A percentile compares a stretch with the other conserved stretches of the same genome.
Conservation (phyloP, 2,888 invertebrate genomes). For the Drosophila rubida region DNA sequence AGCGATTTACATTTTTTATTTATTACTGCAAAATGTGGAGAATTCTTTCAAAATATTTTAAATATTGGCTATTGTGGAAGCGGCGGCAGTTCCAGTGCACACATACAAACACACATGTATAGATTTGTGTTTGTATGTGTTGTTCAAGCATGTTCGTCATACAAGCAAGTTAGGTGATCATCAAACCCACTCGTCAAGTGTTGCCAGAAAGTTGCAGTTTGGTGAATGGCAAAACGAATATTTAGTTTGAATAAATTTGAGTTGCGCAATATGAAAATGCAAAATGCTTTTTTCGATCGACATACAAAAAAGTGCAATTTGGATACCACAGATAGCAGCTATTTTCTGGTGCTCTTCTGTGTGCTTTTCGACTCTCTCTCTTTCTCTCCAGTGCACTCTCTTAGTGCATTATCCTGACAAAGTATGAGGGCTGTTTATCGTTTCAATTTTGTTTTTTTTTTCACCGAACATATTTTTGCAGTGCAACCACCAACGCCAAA, state of each 20-base stretch:
- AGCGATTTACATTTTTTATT: slow-evolving; percentile 8
- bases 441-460: slow-evolving; percentile 10
- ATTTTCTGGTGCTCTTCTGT: slow-evolving; percentile 61
- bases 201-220: slow-evolving; percentile 46
- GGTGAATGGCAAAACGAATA: slow-evolving; percentile 39
- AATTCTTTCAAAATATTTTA: not conserved
- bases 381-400: slow-evolving; percentile 3
- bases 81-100: slow-evolving; percentile 1
- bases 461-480: slow-evolving; percentile 44
- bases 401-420: slow-evolving; percentile 37
- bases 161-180: slow-evolving; percentile 24
- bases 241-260: not conserved
- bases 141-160: slow-evolving; percentile 21
- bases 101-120: slow-evolving; percentile 7
- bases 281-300: not conserved
- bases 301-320: slow-evolving; percentile 8
- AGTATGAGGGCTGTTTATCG: slow-evolving; percentile 49
- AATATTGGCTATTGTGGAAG: slow-evolving; percentile 18
- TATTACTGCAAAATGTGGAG: not conserved
- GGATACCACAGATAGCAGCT: slow-evolving; percentile 53
- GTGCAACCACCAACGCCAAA: slow-evolving; percentile 62
- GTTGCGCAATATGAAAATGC: not conserved
- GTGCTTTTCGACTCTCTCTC: slow-evolving; percentile 6
- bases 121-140: not conserved
- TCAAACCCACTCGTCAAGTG: slow-evolving; percentile 30